Base-by-base conservation (phyloP, 2,113 vertebrate species). In the Dipodomys ordii region DNA sequence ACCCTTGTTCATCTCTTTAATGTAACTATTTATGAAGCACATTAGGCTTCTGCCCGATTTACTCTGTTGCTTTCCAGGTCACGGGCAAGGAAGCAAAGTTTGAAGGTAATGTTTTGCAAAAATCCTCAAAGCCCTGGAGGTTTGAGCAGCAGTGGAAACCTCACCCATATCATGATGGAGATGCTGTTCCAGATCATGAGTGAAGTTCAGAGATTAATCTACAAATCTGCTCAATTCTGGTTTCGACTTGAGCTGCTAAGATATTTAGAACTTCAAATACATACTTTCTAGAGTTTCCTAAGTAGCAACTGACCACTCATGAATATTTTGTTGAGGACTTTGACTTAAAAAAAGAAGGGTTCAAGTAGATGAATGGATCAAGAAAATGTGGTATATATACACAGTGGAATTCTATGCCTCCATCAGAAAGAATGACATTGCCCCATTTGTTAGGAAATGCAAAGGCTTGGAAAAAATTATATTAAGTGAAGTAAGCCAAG, bases 271-370 rank as follows among this genome's bases (percentile, higher is more conserved):
- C 20, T 64, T 84, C 53, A 93, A 85, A 78, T n/a, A 77, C 4
- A 44, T 91, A 49, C 15, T 39, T 92, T 49, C 64, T 62, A 68
- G 64, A 87, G 1, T 92, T 89, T 77, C 68, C 80, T 88, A 80
- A 85, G 53, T 84, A 67, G 62, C 32, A 77, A 44, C 30, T 72
- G 88, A 53, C 80, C 57, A 90, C 68, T 83, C 12, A 46, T 1
- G 57, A 23, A 32, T 80, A 67, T 60, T 79, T 53, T 74, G 49
- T 53, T 25, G 15, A 95, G 65, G 64, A 87, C 30, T 1, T 30
- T 78, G n/a, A 32, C 88, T 93, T 93, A 1, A 53, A 53, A 53
- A 53, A 53, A 53, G 49, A 39, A 39, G 39, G 39, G 39, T 39
- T 39, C 39, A 39, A 39, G 39, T 39, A 39, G 39, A 39, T 39